Conservation (phyloP, 2,888 invertebrate species). For the Caenorhabditis imperialis region DNA sequence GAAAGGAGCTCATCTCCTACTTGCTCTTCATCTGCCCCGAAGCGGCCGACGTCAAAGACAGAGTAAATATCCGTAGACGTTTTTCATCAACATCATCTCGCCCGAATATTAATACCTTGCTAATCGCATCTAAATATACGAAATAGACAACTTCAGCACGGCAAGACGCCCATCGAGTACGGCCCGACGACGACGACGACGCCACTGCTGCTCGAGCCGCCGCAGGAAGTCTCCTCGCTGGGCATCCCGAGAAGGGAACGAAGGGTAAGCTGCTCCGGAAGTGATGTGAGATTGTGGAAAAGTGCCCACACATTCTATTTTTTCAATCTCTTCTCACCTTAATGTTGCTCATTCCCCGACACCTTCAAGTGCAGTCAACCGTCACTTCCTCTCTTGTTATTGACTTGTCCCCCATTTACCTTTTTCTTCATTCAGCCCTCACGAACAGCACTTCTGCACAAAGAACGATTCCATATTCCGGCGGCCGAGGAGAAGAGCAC, state of each 20-base stretch:
- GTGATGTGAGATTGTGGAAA: background rate
- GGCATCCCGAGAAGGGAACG: slow-evolving; percentile 33
- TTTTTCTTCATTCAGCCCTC: slow-evolving; percentile 46
- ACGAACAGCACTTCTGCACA: slow-evolving; percentile 42
- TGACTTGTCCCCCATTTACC: background rate
- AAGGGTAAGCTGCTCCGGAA: slow-evolving; percentile 19
- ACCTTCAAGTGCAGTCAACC: slow-evolving; percentile 23
- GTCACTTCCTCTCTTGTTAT: slow-evolving; percentile 9
- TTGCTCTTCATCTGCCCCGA: slow-evolving; percentile 73
- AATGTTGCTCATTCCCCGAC: too few species aligned
- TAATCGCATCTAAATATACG: slow-evolving; percentile 24
- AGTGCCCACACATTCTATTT: background rate
- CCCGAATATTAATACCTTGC: slow-evolving; percentile 3
- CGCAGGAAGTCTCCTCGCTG: slow-evolving; percentile 4
- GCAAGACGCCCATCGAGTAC: slow-evolving; percentile 47
- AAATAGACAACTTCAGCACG: slow-evolving; percentile 7
- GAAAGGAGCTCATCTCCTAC: slow-evolving; percentile 60
- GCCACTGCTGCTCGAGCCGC: slow-evolving; percentile 12
- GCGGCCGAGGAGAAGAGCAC: slow-evolving; percentile 21
- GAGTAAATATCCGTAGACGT: slow-evolving; percentile 50
- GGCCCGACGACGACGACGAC: slow-evolving; percentile 20
- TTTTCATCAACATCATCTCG: slow-evolving; percentile 6
- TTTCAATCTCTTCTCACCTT: too few species aligned
- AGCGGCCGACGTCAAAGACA: slow-evolving; percentile 67
- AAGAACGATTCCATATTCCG: slow-evolving; percentile 40